Evolutionary conservation across 1,140 invertebrate species (phyloP).

Genomic region (Heliconius nattereri): DNA sequence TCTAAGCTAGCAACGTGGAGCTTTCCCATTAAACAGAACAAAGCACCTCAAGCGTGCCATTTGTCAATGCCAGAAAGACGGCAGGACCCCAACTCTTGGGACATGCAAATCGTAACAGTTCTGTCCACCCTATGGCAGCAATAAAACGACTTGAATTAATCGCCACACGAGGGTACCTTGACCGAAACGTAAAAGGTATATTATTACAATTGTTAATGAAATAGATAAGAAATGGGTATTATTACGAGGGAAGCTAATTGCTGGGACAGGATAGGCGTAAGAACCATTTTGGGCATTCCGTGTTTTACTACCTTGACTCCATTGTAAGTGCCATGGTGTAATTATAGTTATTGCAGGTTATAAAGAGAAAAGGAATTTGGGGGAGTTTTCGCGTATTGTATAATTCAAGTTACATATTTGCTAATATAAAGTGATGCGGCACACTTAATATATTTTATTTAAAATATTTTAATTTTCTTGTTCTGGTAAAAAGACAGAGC

Average conservation of each 20-base stretch:
- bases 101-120: conserved; percentile 69
- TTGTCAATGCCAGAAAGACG: conserved; percentile 49
- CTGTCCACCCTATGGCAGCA: conserved; percentile 47
- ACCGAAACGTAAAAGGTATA: conserved; percentile 39
- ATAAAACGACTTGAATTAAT: conserved; percentile 45
- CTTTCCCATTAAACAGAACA: conserved; percentile 46
- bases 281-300: conserved; percentile 24
- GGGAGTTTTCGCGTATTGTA: not conserved
- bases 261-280: conserved; percentile 14
- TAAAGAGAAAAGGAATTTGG: not conserved
- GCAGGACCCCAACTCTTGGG: conserved; percentile 40
- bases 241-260: conserved; percentile 44
- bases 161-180: conserved; percentile 35
- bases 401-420: not conserved
- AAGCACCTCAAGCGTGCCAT: conserved; percentile 47
- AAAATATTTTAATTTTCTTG: not conserved
- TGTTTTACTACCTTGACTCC: conserved; percentile 15
- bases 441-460: too few species aligned
- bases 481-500: too few species aligned
- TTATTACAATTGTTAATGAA: conserved; percentile 64
- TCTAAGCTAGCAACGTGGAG: conserved; percentile 28
- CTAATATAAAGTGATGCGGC: too few species aligned
- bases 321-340: not conserved
- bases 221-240: conserved; percentile 49
- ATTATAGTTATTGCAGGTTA: not conserved